phyloP scores from a whole-genome alignment of 1,140 invertebrate genomes.

The Planococcus citri region DNA sequence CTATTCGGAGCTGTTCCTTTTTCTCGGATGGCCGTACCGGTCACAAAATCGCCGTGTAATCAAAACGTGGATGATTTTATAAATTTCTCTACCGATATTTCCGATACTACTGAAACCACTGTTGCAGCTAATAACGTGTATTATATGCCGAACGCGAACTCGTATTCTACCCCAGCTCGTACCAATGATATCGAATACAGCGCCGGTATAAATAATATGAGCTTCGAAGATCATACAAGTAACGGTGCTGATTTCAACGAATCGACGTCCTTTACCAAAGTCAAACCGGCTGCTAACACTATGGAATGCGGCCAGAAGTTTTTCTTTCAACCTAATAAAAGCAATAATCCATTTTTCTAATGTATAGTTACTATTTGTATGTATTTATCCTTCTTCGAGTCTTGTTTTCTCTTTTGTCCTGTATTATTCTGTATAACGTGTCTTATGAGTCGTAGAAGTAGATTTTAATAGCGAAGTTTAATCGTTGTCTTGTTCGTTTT shows the following conservation, averaged over 20 bases:
- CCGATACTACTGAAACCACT: conserved; percentile 29
- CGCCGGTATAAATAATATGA: conserved; percentile 59
- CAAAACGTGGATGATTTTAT: conserved; percentile 25
- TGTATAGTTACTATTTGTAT: not conserved
- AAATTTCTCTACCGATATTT: conserved; percentile 25
- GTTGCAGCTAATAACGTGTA: conserved; percentile 28
- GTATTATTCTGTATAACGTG: not conserved
- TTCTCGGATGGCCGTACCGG: conserved; percentile 34
- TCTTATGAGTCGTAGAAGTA: no score
- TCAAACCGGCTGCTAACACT: not conserved
- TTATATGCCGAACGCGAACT: conserved; percentile 26
- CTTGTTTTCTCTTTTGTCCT: not conserved
- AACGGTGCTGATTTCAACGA: conserved; percentile 37
- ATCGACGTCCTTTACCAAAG: not conserved
- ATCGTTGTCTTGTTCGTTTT: not conserved
- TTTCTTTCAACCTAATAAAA: not conserved
- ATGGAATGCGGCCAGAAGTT: not conserved
- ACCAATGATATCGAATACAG: conserved; percentile 12
- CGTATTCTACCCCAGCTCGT: not conserved
- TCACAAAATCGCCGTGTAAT: conserved; percentile 21
- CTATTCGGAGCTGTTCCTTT: conserved; percentile 50
- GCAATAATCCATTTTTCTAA: conserved; percentile 9
- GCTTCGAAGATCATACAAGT: conserved; percentile 62
- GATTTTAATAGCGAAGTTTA: not conserved
- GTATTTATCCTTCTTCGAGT: not conserved